These are phyloP conservation scores for Girardia tigrina DNA, from an alignment of 2,888 invertebrate genomes.

Conservation along the genomic window DNA sequence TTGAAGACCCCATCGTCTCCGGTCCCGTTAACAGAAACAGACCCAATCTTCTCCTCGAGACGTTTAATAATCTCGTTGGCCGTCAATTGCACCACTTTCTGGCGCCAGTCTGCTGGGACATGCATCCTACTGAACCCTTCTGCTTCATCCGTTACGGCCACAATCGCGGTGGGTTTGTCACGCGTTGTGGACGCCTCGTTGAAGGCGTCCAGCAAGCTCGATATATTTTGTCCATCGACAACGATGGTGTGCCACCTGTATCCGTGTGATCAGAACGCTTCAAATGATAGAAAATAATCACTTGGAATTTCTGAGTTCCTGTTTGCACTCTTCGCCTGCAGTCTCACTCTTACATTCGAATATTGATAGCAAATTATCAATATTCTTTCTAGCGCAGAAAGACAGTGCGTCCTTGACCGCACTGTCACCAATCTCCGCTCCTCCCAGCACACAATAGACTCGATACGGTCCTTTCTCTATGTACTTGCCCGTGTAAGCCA, in stretches of 20 bases:
- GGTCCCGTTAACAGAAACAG: no score
- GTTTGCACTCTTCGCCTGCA: slow-evolving; percentile 77
- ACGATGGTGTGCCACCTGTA: slow-evolving; percentile 58
- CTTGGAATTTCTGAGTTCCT: no score
- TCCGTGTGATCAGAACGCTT: no score
- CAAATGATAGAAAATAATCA: no score
- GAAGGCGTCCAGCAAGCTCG: slow-evolving; percentile 71
- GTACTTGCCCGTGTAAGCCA: slow-evolving; percentile 80
- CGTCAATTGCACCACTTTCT: no score
- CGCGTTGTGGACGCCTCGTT: slow-evolving; percentile 60
- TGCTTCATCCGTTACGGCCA: slow-evolving; percentile 76
- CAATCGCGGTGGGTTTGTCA: slow-evolving; percentile 76
- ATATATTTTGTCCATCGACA: slow-evolving; percentile 88
- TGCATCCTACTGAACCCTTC: no score
- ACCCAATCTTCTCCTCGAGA: slow-evolving; percentile 66
- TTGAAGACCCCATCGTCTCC: no score
- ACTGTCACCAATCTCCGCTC: slow-evolving; percentile 95
- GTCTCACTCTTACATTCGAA: slow-evolving; percentile 95
- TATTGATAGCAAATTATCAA: slow-evolving; percentile 88
- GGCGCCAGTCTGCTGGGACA: slow-evolving; percentile 75
- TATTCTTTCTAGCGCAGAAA: slow-evolving; percentile 80
- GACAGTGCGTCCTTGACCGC: slow-evolving; percentile 91
- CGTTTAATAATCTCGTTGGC: no score
- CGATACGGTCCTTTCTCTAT: slow-evolving; percentile 70
- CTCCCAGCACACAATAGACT: slow-evolving; percentile 84